Percentiles rank a stretch among this genome's conserved stretches.
Conservation (phyloP, 2,888 invertebrate species). For the Clostera curtula region DNA sequence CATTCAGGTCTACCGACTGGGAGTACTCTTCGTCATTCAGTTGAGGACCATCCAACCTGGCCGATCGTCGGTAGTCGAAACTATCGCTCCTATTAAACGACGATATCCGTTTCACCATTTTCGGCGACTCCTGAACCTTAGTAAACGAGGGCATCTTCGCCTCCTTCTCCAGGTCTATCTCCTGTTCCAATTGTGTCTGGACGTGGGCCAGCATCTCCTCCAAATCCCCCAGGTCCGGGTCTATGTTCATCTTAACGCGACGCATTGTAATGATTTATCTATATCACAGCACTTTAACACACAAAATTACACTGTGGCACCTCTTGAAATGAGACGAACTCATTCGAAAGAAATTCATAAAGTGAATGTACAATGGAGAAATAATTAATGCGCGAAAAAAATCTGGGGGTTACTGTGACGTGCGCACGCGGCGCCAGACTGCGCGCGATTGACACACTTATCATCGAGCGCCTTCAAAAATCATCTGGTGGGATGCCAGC, state of each 20-base stretch:
- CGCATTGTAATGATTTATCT: constrained; percentile 38
- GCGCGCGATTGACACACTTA: constrained; percentile 33
- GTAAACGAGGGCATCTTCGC: constrained; percentile 49
- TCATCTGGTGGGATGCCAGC: too few relatives aligned
- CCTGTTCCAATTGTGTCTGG: constrained; percentile 61
- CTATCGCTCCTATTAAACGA: constrained; percentile 44
- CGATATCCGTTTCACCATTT: constrained; percentile 41
- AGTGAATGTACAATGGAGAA: too few relatives aligned
- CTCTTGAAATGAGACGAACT: background rate
- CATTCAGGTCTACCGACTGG: constrained; percentile 32
- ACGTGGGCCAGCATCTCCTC: constrained; percentile 70
- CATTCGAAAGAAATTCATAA: background rate
- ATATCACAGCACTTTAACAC: constrained; percentile 16
- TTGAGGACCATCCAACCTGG: too few relatives aligned
- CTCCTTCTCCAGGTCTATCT: constrained; percentile 59
- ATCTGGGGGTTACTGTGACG: too few relatives aligned
- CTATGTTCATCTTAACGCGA: constrained; percentile 49
- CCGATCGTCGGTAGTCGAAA: constrained; percentile 38
- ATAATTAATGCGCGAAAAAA: too few relatives aligned
- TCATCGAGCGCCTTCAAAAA: too few relatives aligned
- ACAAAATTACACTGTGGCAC: background rate
- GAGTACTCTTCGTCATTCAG: constrained; percentile 37
- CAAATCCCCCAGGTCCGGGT: constrained; percentile 63
- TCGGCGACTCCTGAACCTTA: constrained; percentile 57
- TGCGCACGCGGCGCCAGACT: constrained; percentile 31